Evolutionary conservation across 2,888 invertebrate species (phyloP).

Genomic region (Anticlea derivata): DNA sequence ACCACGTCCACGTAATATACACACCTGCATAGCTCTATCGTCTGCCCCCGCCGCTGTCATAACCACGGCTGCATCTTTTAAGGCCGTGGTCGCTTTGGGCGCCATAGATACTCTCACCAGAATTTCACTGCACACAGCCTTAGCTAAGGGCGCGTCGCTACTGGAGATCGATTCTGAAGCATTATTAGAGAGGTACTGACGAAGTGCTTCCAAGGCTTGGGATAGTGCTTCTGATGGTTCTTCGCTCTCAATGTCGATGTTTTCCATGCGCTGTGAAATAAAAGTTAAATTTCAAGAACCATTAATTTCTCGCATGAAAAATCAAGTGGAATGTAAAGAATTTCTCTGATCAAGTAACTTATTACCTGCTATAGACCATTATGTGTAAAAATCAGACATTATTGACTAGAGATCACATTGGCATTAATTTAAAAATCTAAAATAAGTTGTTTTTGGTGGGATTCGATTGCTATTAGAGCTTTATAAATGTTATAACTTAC

Average conservation of each 20-base stretch:
- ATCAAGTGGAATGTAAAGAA: too few species aligned
- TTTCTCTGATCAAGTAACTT: too few species aligned
- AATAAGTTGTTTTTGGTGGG: too few species aligned
- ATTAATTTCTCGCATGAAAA: too few species aligned
- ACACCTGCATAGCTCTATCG: conserved; percentile 68
- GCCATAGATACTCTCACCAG: conserved; percentile 65
- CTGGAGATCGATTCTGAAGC: conserved; percentile 37
- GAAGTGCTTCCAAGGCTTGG: conserved; percentile 63
- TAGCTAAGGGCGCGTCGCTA: conserved; percentile 55
- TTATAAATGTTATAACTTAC: too few species aligned
- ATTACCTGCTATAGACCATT: too few species aligned
- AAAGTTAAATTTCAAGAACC: neutral
- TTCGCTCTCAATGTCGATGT: conserved; percentile 67
- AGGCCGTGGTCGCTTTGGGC: conserved; percentile 68
- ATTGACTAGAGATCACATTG: too few species aligned
- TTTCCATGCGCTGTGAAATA: conserved; percentile 63
- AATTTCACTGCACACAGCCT: conserved; percentile 63
- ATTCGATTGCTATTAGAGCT: too few species aligned
- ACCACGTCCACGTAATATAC: too few species aligned
- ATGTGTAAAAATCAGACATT: too few species aligned
- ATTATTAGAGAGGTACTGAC: conserved; percentile 59
- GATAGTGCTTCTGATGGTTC: conserved; percentile 68
- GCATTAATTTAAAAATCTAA: too few species aligned
- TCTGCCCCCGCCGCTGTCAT: conserved; percentile 63
- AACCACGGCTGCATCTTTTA: conserved; percentile 86